Conservation (phyloP, 2,888 invertebrate species). For the Byasa hedistus region DNA sequence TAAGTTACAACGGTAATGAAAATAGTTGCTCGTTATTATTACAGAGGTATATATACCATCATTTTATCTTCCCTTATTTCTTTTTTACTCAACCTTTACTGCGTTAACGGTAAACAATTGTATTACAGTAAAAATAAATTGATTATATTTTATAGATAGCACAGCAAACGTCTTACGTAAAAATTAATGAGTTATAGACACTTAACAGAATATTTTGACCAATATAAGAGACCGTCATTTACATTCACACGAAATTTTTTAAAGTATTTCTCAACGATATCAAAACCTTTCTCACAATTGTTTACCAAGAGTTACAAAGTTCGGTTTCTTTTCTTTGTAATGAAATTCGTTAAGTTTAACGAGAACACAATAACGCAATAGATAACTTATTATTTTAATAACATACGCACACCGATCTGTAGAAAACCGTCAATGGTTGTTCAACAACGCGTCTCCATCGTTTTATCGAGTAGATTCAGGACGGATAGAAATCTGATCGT, state of each 20-base stretch:
- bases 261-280: not conserved
- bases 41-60: too few relatives aligned
- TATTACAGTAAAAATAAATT: too few relatives aligned
- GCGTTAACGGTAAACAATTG: not conserved
- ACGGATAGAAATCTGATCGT: slow-evolving; percentile 41
- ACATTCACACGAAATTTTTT: too few relatives aligned
- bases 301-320: slow-evolving; percentile 3
- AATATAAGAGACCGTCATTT: too few relatives aligned
- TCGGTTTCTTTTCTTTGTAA: not conserved
- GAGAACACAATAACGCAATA: not conserved
- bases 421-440: slow-evolving; percentile 11
- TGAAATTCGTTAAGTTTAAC: not conserved
- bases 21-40: too few relatives aligned
- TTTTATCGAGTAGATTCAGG: slow-evolving; percentile 10
- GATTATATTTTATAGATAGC: too few relatives aligned
- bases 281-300: slow-evolving; percentile 12
- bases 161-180: too few relatives aligned
- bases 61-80: too few relatives aligned
- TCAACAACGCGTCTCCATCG: slow-evolving; percentile 24
- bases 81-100: too few relatives aligned
- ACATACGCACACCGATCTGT: not conserved
- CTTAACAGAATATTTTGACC: too few relatives aligned
- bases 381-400: not conserved
- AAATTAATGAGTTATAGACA: too few relatives aligned
- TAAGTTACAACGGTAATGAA: too few relatives aligned